Evolutionary conservation across 2,113 vertebrate genomes (phyloP), one percentile per base, ranked within the genome.

Genomic region (Isichthys henryi): DNA sequence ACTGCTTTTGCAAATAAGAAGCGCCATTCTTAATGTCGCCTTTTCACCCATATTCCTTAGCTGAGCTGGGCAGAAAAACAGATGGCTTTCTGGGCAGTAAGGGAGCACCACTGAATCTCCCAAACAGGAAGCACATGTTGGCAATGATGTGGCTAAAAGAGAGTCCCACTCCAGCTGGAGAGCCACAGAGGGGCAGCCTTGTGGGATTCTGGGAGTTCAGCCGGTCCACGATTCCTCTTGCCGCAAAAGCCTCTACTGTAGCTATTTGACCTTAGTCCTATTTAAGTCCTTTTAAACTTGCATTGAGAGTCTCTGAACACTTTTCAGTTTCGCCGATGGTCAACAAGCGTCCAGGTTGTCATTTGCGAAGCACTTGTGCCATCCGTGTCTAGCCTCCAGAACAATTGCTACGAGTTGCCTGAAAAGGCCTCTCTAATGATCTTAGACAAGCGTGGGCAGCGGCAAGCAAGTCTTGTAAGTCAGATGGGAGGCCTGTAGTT

Each of bases 141-240:
- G 83, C 56, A 31, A 35, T n/a, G 77, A 70, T 70, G 89, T 74
- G 83, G 83, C 56, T 66, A 74, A 89, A 82, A 31, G 13, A 86
- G 83, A 70, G n/a, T n/a, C 88, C 83, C 17, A 23, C 50, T 49
- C 48, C 89, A 89, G 83, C 83, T 74, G 82, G 83, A 86, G 27
- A n/a, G 48, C 56, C 52, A n/a, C 46, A 74, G 1, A 48, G 39
- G 85, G 53, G 52, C n/a, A 49, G 89, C 49, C 43, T 13, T 58
- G 43, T n/a, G 58, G 53, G 83, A 85, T 83, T 86, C 89, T 86
- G 82, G 82, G 89, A 74, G 31, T 70, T 74, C 89, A 86, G 83
- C 45, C 31, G 19, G 53, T 46, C 83, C 13, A 21, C 27, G 58
- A 46, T 70, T 86, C 58, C 46, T 27, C 17, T 86, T n/a, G 49